Percentiles rank a stretch among this genome's conserved stretches.
phyloP scores from a whole-genome alignment of 2,888 invertebrate genomes.

The Synanthedon vespiformis region DNA sequence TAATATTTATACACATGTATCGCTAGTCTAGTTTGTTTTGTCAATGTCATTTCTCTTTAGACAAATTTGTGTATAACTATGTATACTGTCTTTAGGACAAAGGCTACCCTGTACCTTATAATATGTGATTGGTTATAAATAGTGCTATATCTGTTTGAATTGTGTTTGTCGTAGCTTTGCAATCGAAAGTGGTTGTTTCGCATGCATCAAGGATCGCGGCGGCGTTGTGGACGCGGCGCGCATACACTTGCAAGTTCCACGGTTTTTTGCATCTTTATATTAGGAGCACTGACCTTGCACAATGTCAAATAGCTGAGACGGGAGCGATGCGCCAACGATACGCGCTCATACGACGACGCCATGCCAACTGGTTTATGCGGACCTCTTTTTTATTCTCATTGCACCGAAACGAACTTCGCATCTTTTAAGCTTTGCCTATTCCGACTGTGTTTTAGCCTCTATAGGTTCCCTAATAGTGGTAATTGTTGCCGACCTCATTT shows the following conservation, averaged over 20 bases:
- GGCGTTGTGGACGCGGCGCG: slow-evolving; percentile 29
- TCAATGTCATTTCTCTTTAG: no score
- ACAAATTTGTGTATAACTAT: no score
- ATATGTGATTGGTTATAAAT: neutral
- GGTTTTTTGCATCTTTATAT: slow-evolving; percentile 60
- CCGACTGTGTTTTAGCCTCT: neutral
- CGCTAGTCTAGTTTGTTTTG: no score
- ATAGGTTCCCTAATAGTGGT: no score
- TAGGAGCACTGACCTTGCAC: slow-evolving; percentile 68
- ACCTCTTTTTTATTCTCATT: slow-evolving; percentile 7
- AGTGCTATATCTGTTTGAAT: slow-evolving; percentile 16
- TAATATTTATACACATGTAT: no score
- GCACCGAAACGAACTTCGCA: slow-evolving; percentile 6
- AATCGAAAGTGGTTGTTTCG: slow-evolving; percentile 60
- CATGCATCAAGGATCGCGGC: slow-evolving; percentile 32
- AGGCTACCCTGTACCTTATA: slow-evolving; percentile 17
- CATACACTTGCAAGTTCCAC: slow-evolving; percentile 19
- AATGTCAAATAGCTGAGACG: slow-evolving; percentile 65
- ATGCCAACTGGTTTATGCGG: slow-evolving; percentile 34
- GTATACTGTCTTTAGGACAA: neutral
- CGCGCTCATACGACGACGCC: slow-evolving; percentile 27
- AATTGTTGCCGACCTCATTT: no score
- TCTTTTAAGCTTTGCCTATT: neutral
- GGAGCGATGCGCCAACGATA: slow-evolving; percentile 25
- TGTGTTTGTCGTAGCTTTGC: slow-evolving; percentile 25